These are phyloP conservation scores for Umimayanthus chanpuru DNA, from an alignment of 92 coral and sea anemone species.

Conservation along the genomic window DNA sequence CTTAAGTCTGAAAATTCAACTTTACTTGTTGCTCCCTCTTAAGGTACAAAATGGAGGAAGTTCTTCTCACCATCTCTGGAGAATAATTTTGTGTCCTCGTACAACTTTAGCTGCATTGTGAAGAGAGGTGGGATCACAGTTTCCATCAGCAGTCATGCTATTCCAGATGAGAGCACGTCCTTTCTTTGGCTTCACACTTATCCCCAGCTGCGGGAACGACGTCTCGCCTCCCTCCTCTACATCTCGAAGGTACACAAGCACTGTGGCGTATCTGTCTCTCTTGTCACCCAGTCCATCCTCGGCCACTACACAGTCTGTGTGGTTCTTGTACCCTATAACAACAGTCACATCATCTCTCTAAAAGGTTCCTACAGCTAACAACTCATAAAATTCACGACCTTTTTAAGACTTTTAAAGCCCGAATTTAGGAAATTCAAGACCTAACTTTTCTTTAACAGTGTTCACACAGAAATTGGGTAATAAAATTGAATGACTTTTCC, in stretches of 20 bases:
- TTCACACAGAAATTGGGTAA: too few species aligned
- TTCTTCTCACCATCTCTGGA: conserved; percentile 65
- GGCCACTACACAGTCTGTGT: conserved; percentile 87
- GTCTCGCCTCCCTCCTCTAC: conserved; percentile 94
- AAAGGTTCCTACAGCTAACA: too few species aligned
- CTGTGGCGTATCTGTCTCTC: conserved; percentile 92
- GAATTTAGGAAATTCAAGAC: too few species aligned
- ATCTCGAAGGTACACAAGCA: conserved; percentile 88
- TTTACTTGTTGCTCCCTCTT: too few species aligned
- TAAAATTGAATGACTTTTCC: too few species aligned
- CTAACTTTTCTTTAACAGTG: too few species aligned
- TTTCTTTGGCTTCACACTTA: conserved; percentile 91
- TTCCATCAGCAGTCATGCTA: conserved; percentile 84
- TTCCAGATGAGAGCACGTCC: conserved; percentile 98
- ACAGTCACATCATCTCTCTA: not conserved
- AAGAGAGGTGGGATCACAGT: conserved; percentile 87
- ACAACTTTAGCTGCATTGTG: conserved; percentile 91
- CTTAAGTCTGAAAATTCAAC: too few species aligned
- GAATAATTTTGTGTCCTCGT: conserved; percentile 88
- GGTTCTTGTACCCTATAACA: conserved; percentile 89
- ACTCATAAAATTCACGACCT: too few species aligned
- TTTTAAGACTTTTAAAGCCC: too few species aligned
- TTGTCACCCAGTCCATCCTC: conserved; percentile 65
- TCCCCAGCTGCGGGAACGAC: conserved; percentile 84
- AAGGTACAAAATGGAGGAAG: not conserved